Conservation (phyloP, 1,140 invertebrate genomes). For the Zeugodacus cucurbitae region DNA sequence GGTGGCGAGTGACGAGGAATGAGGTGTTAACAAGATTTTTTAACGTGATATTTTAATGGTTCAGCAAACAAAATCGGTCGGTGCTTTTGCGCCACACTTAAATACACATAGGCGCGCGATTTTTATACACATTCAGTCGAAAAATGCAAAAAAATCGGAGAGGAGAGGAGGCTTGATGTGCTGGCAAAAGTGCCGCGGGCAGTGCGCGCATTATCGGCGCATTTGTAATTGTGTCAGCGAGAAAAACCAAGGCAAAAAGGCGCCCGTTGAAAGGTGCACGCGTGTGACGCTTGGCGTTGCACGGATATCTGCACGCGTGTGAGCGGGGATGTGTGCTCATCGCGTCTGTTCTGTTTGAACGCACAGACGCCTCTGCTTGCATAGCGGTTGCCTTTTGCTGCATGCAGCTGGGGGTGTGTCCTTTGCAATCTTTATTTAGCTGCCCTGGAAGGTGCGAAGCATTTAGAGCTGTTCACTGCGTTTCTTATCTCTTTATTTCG, state of each 20-base stretch:
- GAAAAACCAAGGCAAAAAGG: no score
- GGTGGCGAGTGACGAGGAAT: background rate
- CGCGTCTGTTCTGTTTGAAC: background rate
- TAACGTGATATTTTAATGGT: conserved; percentile 38
- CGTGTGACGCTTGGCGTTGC: background rate
- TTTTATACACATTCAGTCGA: background rate
- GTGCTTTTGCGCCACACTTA: background rate
- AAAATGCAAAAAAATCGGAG: background rate
- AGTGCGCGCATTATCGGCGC: conserved; percentile 15
- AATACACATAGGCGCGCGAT: conserved; percentile 1
- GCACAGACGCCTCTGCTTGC: background rate
- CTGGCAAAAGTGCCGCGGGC: background rate
- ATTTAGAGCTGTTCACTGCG: conserved; percentile 17
- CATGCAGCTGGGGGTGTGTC: conserved; percentile 4
- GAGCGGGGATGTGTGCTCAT: background rate
- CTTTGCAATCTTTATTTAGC: conserved; percentile 26
- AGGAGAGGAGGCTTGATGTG: background rate
- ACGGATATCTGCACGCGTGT: background rate
- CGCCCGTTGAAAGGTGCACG: background rate
- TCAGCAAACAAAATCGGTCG: conserved; percentile 37
- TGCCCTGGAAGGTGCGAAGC: conserved; percentile 1
- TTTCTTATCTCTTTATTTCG: conserved; percentile 26
- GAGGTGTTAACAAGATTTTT: conserved; percentile 39
- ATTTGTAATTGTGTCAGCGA: conserved; percentile 34
- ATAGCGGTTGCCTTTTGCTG: background rate